Evolutionary conservation across 1,140 invertebrate genomes (phyloP).

Genomic region (Alviniconcha marisindica): DNA sequence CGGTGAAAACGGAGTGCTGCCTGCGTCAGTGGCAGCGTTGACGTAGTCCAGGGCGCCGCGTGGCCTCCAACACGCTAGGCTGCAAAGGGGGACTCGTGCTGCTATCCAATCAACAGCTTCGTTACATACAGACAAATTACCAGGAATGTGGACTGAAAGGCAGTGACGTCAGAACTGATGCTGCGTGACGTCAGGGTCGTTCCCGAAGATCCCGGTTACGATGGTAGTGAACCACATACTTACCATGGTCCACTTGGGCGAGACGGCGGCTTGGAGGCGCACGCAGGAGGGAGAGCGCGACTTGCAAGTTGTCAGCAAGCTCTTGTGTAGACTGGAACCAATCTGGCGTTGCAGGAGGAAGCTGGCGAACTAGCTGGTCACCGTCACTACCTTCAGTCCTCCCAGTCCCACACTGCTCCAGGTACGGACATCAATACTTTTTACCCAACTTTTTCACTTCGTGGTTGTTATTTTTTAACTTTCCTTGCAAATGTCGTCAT

Average conservation of each 20-base stretch:
- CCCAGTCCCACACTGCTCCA: background rate
- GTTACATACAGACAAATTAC: conserved; percentile 50
- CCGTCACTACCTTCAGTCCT: conserved; percentile 11
- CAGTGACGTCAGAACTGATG: conserved; percentile 57
- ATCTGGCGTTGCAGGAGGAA: conserved; percentile 46
- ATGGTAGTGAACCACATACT: conserved; percentile 62
- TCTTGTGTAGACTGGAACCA: conserved; percentile 22
- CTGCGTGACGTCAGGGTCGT: conserved; percentile 59
- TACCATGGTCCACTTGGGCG: conserved; percentile 51
- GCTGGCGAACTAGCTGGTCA: conserved; percentile 26
- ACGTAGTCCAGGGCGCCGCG: conserved; percentile 20
- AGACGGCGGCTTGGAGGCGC: conserved; percentile 39
- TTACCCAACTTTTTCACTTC: background rate
- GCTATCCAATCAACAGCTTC: conserved; percentile 47
- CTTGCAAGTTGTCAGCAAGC: conserved; percentile 29
- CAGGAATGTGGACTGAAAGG: conserved; percentile 58
- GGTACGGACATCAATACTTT: conserved; percentile 15
- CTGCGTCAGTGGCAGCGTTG: conserved; percentile 51
- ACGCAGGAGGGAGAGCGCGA: conserved; percentile 31
- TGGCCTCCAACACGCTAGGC: background rate
- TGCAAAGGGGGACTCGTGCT: conserved; percentile 12
- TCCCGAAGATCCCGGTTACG: conserved; percentile 58
- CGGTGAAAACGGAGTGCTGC: conserved; percentile 25
- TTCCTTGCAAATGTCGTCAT: background rate
- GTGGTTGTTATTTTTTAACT: background rate